Percentiles rank a stretch among this genome's conserved stretches.
These are phyloP conservation scores for Fukomys damarensis DNA, from an alignment of 2,113 vertebrate species.

Conservation along the genomic window DNA sequence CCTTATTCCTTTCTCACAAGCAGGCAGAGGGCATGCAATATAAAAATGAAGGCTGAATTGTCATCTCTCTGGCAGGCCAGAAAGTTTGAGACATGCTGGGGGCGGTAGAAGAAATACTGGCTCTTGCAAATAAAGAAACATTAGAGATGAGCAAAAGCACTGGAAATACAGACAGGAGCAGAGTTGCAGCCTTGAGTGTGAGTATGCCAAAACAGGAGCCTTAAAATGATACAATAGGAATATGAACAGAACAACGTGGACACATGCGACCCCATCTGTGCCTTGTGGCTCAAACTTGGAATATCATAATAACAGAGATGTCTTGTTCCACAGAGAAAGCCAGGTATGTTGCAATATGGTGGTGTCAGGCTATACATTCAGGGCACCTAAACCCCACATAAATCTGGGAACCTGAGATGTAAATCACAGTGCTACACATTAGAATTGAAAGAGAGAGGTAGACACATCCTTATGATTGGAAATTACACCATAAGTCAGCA, in stretches of 20 bases:
- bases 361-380: rapidly evolving
- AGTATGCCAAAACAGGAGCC: rapidly evolving
- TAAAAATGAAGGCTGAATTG: not conserved
- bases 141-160: not conserved
- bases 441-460: not conserved
- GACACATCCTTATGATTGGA: rapidly evolving
- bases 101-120: not conserved
- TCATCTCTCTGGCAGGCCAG: not conserved
- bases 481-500: rapidly evolving
- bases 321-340: not conserved
- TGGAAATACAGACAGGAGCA: no score
- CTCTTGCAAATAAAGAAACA: not conserved
- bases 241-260: rapidly evolving
- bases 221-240: rapidly evolving
- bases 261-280: no score
- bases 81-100: not conserved
- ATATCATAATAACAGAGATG: rapidly evolving
- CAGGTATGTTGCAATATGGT: rapidly evolving
- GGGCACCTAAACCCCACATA: rapidly evolving
- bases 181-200: rapidly evolving
- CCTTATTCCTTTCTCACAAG: not conserved
- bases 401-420: rapidly evolving
- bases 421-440: rapidly evolving
- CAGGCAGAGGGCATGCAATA: no score
- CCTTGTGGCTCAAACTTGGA: rapidly evolving